phyloP scores from a whole-genome alignment of 2,797 vertebrate species.

The Pyrocephalus nanus region DNA sequence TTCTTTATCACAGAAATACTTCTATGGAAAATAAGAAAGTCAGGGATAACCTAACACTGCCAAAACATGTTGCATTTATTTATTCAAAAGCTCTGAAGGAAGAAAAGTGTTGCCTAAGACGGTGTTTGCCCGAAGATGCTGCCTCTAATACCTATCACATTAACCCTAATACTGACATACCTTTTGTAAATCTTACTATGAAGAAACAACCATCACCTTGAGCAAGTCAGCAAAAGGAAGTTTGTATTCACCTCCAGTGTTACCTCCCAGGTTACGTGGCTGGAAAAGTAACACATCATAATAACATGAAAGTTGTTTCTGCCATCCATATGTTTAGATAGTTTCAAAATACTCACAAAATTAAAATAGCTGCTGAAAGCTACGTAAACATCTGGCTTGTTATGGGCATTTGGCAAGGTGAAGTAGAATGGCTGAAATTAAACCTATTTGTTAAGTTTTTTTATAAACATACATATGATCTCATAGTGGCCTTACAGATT shows the following conservation, averaged over 20 bases:
- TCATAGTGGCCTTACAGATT: neutral
- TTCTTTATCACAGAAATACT: neutral
- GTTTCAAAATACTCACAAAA: neutral
- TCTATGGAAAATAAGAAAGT: neutral
- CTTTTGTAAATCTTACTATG: neutral
- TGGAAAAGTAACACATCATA: neutral
- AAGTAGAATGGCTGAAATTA: neutral
- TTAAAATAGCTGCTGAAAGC: neutral
- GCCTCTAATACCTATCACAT: neutral
- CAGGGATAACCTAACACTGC: neutral
- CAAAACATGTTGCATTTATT: neutral
- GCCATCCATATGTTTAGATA: neutral
- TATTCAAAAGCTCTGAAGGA: neutral
- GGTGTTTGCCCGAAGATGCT: neutral
- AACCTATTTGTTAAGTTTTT: neutral
- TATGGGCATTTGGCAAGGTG: neutral
- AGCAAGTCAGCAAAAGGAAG: neutral
- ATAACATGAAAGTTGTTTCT: neutral
- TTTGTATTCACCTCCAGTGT: neutral
- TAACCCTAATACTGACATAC: neutral
- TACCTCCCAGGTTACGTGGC: neutral
- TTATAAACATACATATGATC: neutral
- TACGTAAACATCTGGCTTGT: neutral
- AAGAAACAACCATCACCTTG: neutral
- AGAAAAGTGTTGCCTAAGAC: neutral